phyloP scores from a whole-genome alignment of 1,140 invertebrate species.

The Lasaia peninsularis region DNA sequence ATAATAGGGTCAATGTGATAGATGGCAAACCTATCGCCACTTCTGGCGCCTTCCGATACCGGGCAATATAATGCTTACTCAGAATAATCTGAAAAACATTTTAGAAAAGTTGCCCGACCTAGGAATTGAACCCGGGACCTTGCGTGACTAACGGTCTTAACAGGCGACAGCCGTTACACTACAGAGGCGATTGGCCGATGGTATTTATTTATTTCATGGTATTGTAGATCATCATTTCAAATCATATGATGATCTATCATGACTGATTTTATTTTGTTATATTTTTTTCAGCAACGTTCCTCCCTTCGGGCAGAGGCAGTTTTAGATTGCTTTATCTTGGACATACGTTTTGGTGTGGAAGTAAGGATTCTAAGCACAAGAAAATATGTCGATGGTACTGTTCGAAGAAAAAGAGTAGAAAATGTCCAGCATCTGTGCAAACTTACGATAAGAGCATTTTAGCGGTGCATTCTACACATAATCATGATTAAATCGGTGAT shows the following conservation, averaged over 20 bases:
- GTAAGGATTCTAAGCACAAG: constrained; percentile 14
- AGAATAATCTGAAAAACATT: too few species aligned
- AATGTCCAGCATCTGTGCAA: constrained; percentile 29
- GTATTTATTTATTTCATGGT: too few species aligned
- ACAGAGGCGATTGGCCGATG: too few species aligned
- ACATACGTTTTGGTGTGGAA: constrained; percentile 34
- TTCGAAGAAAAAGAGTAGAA: constrained; percentile 36
- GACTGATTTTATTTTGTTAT: neutral
- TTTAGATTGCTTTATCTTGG: constrained; percentile 26
- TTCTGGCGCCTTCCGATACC: too few species aligned
- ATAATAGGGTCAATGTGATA: too few species aligned
- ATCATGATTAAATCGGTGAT: constrained; percentile 20
- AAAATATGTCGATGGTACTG: constrained; percentile 40
- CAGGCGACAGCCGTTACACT: too few species aligned
- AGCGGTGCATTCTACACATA: constrained; percentile 24
- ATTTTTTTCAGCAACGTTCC: constrained; percentile 20
- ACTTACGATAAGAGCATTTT: constrained; percentile 26
- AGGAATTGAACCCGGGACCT: too few species aligned
- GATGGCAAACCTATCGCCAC: too few species aligned
- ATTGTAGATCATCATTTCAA: neutral
- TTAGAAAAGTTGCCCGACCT: too few species aligned
- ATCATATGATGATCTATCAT: too few species aligned
- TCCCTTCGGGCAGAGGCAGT: constrained; percentile 31
- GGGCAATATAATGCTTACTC: too few species aligned
- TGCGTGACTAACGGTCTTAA: too few species aligned